phyloP scores from a whole-genome alignment of 2,888 invertebrate species.

The Odontomyia ornata region DNA sequence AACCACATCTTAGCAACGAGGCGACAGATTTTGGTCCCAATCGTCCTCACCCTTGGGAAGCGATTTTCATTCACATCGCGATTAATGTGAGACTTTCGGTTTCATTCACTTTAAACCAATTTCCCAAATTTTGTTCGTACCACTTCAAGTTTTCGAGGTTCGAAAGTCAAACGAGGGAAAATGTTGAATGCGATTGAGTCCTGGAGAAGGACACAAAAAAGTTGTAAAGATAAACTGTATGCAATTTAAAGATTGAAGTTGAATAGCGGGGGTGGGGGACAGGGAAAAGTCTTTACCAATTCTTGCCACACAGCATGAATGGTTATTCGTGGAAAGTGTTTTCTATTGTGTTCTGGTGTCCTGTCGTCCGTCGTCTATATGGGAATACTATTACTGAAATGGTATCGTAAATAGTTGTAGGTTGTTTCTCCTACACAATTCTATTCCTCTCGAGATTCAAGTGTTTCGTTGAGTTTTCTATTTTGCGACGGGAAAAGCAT shows the following conservation, averaged over 20 bases:
- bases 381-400: neutral
- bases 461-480: too few species aligned
- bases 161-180: too few species aligned
- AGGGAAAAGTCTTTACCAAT: too few species aligned
- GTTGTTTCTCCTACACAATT: neutral
- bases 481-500: too few species aligned
- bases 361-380: constrained; percentile 10
- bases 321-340: neutral
- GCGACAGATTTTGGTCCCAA: too few species aligned
- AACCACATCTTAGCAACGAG: too few species aligned
- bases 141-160: too few species aligned
- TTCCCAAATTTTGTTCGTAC: neutral
- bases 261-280: too few species aligned
- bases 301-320: neutral
- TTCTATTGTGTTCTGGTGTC: neutral
- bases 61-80: too few species aligned
- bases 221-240: neutral
- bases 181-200: too few species aligned
- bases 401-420: neutral
- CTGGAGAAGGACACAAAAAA: neutral
- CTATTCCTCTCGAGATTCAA: neutral
- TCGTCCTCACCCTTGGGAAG: too few species aligned
- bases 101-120: constrained; percentile 12
- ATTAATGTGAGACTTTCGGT: neutral
- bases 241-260: neutral